Base-by-base conservation (phyloP, 2,797 vertebrate species). In the Poecilia wingei region DNA sequence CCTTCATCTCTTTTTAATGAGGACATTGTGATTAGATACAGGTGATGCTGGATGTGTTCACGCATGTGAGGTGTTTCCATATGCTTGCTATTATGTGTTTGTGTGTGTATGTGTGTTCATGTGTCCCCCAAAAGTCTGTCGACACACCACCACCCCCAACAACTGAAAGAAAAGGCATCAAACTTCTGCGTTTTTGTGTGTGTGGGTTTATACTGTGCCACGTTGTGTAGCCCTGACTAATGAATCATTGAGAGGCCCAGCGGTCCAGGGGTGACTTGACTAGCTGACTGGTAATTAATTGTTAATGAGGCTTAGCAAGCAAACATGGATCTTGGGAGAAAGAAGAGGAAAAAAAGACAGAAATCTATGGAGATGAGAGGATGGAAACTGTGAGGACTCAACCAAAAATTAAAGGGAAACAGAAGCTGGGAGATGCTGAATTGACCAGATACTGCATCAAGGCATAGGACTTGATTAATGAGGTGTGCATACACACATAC, bases 241-340 rank as follows among this genome's bases (percentile, higher is more conserved):
- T 96, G 94, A 96, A 96, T 96, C 93, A 95, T 96, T 96, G 93
- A 96, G 90, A 92, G 88, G 91, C 93, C 87, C 88, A 82, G 78
- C 84, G 77, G 91, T 93, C 93, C 90, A 89, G 87, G 90, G 94
- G 91, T 95, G 95, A 95, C 93, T 94, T 93, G 93, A 94, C 93
- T 95, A 94, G 93, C 93, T 95, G 94, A 95, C 95, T 95, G 92
- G 93, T 95, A 93, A 96, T 96, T 95, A 93, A 96, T 95, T 95
- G 86, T 95, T 96, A 95, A 96, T 96, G 94, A 95, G 91, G 93
- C 93, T 94, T 94, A 94, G 94, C 87, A 80, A 91, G 89, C 85
- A 89, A 92, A 94, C 87, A 79, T 87, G 84, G 91, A 90, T 93
- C 83, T 80, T 87, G 80, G 85, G 87, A 86, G 85, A 75, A 80